Percentiles rank a stretch among this genome's conserved stretches.
Conservation (phyloP, 2,113 vertebrate genomes). For the Laticauda laticaudata region DNA sequence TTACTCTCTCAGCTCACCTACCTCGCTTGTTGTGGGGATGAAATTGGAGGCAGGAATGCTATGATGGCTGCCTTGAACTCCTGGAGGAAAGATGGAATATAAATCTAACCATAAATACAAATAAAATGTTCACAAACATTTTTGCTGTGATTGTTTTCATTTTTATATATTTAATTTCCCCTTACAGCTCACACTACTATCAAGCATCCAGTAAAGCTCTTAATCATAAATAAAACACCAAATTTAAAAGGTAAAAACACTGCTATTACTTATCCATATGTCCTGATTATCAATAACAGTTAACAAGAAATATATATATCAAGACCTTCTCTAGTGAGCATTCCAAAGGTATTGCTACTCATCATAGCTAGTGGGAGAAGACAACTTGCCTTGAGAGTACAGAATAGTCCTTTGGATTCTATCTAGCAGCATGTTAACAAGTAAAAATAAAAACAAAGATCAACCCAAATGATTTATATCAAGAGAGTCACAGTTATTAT, state of each 20-base stretch:
- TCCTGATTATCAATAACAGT: neutral
- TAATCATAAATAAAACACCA: neutral
- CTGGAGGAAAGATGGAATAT: neutral
- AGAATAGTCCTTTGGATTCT: neutral
- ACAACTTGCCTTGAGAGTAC: neutral
- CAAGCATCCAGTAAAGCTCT: neutral
- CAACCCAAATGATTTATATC: constrained; percentile 16
- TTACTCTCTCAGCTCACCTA: neutral
- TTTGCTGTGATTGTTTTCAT: neutral
- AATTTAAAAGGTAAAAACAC: neutral
- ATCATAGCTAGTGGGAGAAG: neutral
- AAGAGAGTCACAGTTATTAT: constrained; percentile 15
- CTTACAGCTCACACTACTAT: neutral
- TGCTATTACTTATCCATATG: neutral
- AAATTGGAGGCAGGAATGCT: neutral
- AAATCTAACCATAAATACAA: neutral
- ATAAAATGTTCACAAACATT: neutral
- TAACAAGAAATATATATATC: neutral
- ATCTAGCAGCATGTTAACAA: neutral
- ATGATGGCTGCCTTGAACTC: neutral
- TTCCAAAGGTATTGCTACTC: neutral
- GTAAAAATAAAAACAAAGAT: neutral
- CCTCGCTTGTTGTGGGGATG: neutral
- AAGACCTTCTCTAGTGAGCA: neutral
- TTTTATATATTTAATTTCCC: neutral